phyloP scores from a whole-genome alignment of 1,140 invertebrate genomes.

The Platorchestia sp. region DNA sequence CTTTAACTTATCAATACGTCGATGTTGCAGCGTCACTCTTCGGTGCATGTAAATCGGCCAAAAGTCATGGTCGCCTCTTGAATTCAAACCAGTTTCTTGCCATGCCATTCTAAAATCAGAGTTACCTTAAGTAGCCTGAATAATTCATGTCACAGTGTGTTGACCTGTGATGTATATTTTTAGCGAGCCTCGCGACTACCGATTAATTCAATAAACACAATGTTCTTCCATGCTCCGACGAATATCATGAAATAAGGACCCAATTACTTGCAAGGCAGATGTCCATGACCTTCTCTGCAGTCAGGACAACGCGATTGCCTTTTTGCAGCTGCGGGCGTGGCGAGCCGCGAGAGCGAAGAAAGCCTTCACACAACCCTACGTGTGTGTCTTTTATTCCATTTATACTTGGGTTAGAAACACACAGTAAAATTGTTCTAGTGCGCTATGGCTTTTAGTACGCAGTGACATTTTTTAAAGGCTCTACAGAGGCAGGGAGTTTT shows the following conservation, averaged over 20 bases:
- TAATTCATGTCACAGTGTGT: background rate
- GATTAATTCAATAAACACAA: background rate
- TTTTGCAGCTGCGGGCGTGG: background rate
- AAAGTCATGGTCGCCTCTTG: background rate
- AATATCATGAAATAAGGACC: background rate
- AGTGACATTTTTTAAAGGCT: background rate
- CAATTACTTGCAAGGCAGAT: background rate
- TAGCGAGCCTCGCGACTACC: background rate
- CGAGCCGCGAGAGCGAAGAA: background rate
- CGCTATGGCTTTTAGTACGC: background rate
- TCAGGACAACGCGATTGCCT: background rate
- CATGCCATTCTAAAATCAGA: background rate
- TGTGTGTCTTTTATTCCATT: background rate
- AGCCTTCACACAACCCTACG: background rate
- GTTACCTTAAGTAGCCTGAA: background rate
- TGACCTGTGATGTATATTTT: background rate
- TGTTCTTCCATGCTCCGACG: background rate
- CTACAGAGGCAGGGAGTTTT: background rate
- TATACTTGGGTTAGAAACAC: background rate
- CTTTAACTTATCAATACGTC: background rate
- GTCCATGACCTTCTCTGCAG: background rate
- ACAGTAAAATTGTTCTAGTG: background rate
- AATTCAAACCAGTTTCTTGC: background rate
- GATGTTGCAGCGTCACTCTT: background rate
- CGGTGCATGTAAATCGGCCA: background rate